phyloP scores from a whole-genome alignment of 1,140 invertebrate species.

The Tenebrio molitor region DNA sequence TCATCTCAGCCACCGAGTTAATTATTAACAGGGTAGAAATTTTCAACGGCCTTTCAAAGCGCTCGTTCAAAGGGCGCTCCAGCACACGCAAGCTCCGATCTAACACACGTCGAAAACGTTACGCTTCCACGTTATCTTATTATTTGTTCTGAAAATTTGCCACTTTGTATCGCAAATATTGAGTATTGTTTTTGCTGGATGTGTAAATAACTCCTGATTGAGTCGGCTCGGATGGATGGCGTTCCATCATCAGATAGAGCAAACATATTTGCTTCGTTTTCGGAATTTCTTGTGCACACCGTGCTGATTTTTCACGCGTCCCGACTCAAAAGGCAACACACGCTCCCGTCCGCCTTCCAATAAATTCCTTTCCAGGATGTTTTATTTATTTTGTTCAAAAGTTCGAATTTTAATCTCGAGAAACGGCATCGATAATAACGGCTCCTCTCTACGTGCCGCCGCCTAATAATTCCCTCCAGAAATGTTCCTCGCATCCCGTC shows the following conservation, averaged over 20 bases:
- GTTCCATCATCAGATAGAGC: slow-evolving; percentile 11
- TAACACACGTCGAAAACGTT: no score
- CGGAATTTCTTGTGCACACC: slow-evolving; percentile 27
- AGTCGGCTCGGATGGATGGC: not conserved
- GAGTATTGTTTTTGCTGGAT: slow-evolving; percentile 37
- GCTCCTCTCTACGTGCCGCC: not conserved
- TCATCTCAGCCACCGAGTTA: slow-evolving; percentile 1
- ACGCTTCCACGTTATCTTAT: slow-evolving; percentile 8
- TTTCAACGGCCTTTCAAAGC: slow-evolving; percentile 2
- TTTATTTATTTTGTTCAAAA: slow-evolving; percentile 19
- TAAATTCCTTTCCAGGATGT: slow-evolving; percentile 9
- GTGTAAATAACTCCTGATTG: slow-evolving; percentile 41
- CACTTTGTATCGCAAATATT: slow-evolving; percentile 42
- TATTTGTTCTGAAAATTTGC: slow-evolving; percentile 36
- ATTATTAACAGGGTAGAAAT: slow-evolving; percentile 9
- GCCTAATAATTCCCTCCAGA: not conserved
- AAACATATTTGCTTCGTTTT: slow-evolving; percentile 9
- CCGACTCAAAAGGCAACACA: not conserved
- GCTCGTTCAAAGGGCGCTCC: not conserved
- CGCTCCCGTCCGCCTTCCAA: not conserved
- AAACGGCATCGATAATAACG: not conserved
- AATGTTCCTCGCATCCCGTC: no score
- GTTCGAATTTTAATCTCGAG: slow-evolving; percentile 20
- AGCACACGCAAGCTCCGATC: no score
- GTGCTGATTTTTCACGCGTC: slow-evolving; percentile 32